Evolutionary conservation across 1,140 invertebrate species (phyloP), one percentile per base, ranked within the genome.

Genomic region (Hycleus cichorii): DNA sequence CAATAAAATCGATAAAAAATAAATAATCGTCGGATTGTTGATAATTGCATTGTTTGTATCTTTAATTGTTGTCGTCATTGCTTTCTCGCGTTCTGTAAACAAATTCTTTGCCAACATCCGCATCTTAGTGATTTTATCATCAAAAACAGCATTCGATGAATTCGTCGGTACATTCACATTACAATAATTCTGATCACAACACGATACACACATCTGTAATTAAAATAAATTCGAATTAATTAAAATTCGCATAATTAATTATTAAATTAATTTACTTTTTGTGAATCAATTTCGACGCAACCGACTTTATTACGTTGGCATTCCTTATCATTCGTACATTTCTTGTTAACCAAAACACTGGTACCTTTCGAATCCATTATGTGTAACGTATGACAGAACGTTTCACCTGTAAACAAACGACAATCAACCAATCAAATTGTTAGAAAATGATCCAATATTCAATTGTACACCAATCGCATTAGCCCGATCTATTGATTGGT

Each of bases 181-280:
- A 73, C 83, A 84, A 72, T 84, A 84, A 71, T 82, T 81, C 61
- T 81, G 74, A 66, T 84, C 83, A 69, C 83, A 84, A 65, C 83
- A 84, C 44, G 81, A 82, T 50, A 84, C 81, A 68, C 82, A 84
- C 62, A 84, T 78, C 81, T 83, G 75, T 50, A 76, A 78, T 68
- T 7, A 69, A 75, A 72, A 72, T 27, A 39, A 9, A 39, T 12
- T 10, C 38, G 2, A 49, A 11, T 5, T 24, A 25, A 32, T 10
- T 12, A 27, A 39, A 39, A 12, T 4, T 7, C 32, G 42, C n/a
- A 40, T 51, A 12, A 32, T 32, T 6, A 49, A n/a, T 7, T 8
- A 45, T 12, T 27, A 25, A 18, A 8, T 49, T 51, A 39, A 71
- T 73, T 75, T 75, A 83, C 82, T 73, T 76, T 80, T 72, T 84